Evolutionary conservation across 2,888 invertebrate species (phyloP).

Genomic region (Drosophila siamana): DNA sequence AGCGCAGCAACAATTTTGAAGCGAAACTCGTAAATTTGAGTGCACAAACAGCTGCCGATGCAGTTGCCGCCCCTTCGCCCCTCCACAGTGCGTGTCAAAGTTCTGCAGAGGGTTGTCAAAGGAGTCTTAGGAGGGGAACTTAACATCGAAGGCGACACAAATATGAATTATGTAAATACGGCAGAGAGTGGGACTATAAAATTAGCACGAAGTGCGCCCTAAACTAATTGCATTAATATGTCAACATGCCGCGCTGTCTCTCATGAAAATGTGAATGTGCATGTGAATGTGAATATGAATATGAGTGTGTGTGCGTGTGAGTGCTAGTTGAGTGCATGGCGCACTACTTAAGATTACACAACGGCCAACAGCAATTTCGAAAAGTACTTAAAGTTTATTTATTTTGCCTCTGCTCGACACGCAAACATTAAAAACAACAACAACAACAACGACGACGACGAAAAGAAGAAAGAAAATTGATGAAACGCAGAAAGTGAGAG

Average conservation of each 20-base stretch:
- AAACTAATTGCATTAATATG: conserved; percentile 81
- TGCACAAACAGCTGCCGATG: conserved; percentile 46
- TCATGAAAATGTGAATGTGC: conserved; percentile 24
- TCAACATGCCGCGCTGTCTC: conserved; percentile 65
- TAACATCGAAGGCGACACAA: conserved; percentile 24
- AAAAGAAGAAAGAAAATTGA: conserved; percentile 55
- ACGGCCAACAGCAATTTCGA: conserved; percentile 78
- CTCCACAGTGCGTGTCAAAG: conserved; percentile 36
- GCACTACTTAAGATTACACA: conserved; percentile 79
- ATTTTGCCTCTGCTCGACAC: conserved; percentile 79
- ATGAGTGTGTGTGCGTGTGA: conserved; percentile 26
- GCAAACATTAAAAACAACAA: conserved; percentile 72
- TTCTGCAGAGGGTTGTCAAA: conserved; percentile 10
- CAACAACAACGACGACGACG: conserved; percentile 13
- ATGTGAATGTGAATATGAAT: conserved; percentile 33
- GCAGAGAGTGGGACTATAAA: conserved; percentile 64
- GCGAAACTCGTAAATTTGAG: conserved; percentile 47
- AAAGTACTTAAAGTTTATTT: conserved; percentile 82
- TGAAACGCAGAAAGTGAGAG: conserved; percentile 40
- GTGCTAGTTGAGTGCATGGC: conserved; percentile 64
- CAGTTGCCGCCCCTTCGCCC: neutral
- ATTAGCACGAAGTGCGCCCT: conserved; percentile 71
- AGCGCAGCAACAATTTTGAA: conserved; percentile 36
- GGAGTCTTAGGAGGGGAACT: neutral
- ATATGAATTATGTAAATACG: conserved; percentile 65